Conservation (phyloP, 2,113 vertebrate genomes). For the Phrynosoma platyrhinos region DNA sequence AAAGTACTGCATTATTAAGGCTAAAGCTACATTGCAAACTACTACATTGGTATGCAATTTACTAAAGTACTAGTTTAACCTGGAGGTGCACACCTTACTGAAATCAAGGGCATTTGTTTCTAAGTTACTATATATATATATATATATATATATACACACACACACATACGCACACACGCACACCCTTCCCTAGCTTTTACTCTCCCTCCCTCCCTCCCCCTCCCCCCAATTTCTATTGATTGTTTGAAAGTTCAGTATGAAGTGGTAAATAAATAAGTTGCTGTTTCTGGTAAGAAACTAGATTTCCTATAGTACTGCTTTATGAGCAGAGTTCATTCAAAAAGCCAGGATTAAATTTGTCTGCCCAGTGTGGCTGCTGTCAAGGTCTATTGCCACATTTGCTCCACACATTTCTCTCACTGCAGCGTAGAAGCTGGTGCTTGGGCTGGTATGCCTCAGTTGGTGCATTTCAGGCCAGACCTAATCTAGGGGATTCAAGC, state of each 20-base stretch:
- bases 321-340: background rate
- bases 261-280: background rate
- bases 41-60: too few species aligned
- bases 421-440: background rate
- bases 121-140: too few species aligned
- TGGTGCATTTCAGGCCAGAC: background rate
- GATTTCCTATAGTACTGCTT: background rate
- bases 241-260: background rate
- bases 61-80: background rate
- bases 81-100: background rate
- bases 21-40: too few species aligned
- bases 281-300: background rate
- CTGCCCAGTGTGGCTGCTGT: background rate
- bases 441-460: background rate
- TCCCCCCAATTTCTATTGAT: background rate
- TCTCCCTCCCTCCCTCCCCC: background rate
- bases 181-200: too few species aligned
- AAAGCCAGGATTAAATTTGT: background rate
- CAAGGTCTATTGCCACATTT: background rate
- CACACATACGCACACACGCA: too few species aligned
- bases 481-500: background rate
- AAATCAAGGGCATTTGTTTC: background rate
- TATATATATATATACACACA: too few species aligned
- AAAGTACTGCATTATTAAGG: background rate
- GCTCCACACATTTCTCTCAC: background rate